Base-by-base conservation (phyloP, 30 jellyfish, hydroid and myxozoan genomes). In the Cassiopea xamachana region DNA sequence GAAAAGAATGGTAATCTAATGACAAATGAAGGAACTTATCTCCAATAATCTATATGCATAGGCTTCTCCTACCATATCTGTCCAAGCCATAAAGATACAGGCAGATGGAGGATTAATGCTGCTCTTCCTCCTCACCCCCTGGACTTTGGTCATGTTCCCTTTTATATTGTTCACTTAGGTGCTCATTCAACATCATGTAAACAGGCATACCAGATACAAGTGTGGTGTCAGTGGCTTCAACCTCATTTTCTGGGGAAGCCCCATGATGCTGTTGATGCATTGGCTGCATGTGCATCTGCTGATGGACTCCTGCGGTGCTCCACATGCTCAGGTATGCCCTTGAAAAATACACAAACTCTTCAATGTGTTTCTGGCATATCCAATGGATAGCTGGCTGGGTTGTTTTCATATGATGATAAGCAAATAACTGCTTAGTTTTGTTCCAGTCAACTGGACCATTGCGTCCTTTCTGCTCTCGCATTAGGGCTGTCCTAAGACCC, bases 371-470 rank as follows among this genome's bases (percentile, higher is more conserved):
- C 60, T 87, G 94, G 77, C 94, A 87, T 70, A 87, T 87, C 84
- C 80, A 87, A 44, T 87, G 94, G 6, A 62, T 61, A 13, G 84
- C 89, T 3, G 94, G 94, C 48, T 87, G 89, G 75, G 89, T 76
- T 9, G 94, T 76, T 59, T 87, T 87, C 45, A 49, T 76, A 6
- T 84, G 89, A 74, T 87, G 94, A 39, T 76, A 87, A 15, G 94
- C 94, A 45, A 87, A 87, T 46, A 87, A 86, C 79, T 87, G 94
- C 17, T 87, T 87, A 39, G 94, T 87, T 87, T 87, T 87, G 75
- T 51, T 87, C 94, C 94, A 87, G 74, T 87, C 94, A 1, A 87
- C 84, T 13, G 94, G 94, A 2, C 94, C 94, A 51, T 87, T 87
- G 47, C 94, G 76, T 17, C 94, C 94, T 64, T 87, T 87, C 70